A percentile compares a stretch with the other conserved stretches of the same genome.
phyloP scores from a whole-genome alignment of 2,888 invertebrate genomes.

The Agriopis leucophaearia region DNA sequence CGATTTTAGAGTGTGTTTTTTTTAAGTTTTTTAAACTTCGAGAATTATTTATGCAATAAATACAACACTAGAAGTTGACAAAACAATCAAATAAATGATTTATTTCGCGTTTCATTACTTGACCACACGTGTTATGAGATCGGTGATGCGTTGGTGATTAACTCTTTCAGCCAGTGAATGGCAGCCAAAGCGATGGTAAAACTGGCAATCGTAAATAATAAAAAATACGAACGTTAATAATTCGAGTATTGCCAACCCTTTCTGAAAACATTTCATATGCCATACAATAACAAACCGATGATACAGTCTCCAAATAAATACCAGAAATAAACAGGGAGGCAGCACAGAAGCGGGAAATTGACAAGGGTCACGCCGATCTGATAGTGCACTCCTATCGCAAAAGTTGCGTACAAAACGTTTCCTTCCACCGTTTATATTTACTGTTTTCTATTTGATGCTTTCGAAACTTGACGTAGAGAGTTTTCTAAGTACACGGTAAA shows the following conservation, averaged over 20 bases:
- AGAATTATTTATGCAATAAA: constrained; percentile 36
- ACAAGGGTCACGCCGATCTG: constrained; percentile 62
- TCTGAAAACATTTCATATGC: background rate
- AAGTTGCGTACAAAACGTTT: constrained; percentile 38
- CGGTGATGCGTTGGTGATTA: too few species aligned
- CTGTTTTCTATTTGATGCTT: constrained; percentile 31
- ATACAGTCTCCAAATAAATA: constrained; percentile 30
- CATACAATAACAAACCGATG: constrained; percentile 28
- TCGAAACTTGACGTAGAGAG: background rate
- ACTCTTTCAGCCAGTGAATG: too few species aligned
- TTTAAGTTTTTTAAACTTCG: too few species aligned
- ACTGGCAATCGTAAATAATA: too few species aligned
- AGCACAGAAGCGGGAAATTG: constrained; percentile 59
- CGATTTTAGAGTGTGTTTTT: too few species aligned
- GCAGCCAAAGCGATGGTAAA: background rate
- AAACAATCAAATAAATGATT: too few species aligned
- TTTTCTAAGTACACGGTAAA: background rate
- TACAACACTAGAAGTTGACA: background rate
- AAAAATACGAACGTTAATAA: too few species aligned
- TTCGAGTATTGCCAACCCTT: background rate
- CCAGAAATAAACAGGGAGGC: constrained; percentile 45
- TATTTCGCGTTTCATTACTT: too few species aligned
- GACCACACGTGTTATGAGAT: too few species aligned
- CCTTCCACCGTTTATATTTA: constrained; percentile 40
- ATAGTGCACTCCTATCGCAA: constrained; percentile 44